These are phyloP conservation scores for Pinna nobilis DNA, from an alignment of 1,140 invertebrate genomes.

Conservation along the genomic window DNA sequence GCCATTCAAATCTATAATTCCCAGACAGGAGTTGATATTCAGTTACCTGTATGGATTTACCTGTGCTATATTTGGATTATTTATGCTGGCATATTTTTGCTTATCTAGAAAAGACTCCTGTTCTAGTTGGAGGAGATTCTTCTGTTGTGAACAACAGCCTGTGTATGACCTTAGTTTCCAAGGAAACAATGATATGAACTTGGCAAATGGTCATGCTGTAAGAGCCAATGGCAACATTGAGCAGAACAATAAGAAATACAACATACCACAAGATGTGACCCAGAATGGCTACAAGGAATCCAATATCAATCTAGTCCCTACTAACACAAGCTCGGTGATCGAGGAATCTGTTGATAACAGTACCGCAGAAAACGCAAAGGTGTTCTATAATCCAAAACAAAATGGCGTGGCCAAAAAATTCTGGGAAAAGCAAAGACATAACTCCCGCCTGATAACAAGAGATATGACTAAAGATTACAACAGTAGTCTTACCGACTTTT, in stretches of 20 bases:
- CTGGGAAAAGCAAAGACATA: conserved; percentile 87
- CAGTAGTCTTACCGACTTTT: conserved; percentile 62
- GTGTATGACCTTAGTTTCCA: conserved; percentile 53
- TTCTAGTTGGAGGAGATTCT: conserved; percentile 66
- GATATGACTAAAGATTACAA: conserved; percentile 67
- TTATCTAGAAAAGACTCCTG: conserved; percentile 88
- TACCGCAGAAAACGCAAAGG: conserved; percentile 73
- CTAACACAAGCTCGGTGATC: conserved; percentile 62
- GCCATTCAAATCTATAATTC: conserved; percentile 75
- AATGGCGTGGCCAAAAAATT: conserved; percentile 93
- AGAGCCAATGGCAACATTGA: conserved; percentile 59
- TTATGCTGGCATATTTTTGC: conserved; percentile 90
- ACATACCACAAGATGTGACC: conserved; percentile 55
- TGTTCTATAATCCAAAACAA: conserved; percentile 93
- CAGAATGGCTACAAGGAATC: conserved; percentile 65
- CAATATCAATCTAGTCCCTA: conserved; percentile 70
- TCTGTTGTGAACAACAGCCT: conserved; percentile 57
- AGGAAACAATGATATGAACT: conserved; percentile 41
- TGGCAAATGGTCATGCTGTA: conserved; percentile 65
- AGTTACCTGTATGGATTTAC: conserved; percentile 85
- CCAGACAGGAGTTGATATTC: conserved; percentile 85
- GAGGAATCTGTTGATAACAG: conserved; percentile 74
- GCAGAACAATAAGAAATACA: conserved; percentile 53
- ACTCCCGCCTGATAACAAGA: conserved; percentile 78
- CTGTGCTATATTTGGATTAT: conserved; percentile 84